These are phyloP conservation scores for Ceratina australensis DNA, from an alignment of 1,140 invertebrate species.

Conservation along the genomic window DNA sequence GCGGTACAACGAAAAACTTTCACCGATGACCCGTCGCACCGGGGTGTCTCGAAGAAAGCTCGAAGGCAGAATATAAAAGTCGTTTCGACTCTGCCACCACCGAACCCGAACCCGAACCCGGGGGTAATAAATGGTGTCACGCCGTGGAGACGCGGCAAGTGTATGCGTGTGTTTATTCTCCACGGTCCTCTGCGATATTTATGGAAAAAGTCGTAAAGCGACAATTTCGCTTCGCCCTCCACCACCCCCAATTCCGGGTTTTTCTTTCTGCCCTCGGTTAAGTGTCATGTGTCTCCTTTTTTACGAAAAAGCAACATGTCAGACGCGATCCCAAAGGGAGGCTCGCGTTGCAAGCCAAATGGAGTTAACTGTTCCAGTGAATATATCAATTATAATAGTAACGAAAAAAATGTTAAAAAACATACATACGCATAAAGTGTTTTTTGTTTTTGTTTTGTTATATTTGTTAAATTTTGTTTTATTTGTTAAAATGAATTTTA, in stretches of 20 bases:
- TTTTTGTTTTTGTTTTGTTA: too few relatives aligned
- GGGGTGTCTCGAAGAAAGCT: constrained; percentile 24
- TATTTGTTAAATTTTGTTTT: too few relatives aligned
- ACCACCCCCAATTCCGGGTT: not conserved
- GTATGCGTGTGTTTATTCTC: constrained; percentile 30
- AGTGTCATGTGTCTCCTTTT: constrained; percentile 38
- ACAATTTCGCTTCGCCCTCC: constrained; percentile 15
- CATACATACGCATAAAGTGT: too few relatives aligned
- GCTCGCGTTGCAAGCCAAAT: constrained; percentile 29
- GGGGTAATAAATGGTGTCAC: constrained; percentile 37
- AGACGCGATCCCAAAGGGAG: not conserved
- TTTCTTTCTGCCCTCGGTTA: not conserved
- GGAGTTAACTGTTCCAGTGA: not conserved
- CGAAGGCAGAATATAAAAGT: constrained; percentile 13
- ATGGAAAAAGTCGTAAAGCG: constrained; percentile 35
- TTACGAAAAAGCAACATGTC: not conserved
- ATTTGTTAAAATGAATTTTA: too few relatives aligned
- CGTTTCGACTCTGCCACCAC: not conserved
- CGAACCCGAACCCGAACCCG: too few relatives aligned
- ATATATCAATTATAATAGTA: too few relatives aligned
- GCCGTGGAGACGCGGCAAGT: not conserved
- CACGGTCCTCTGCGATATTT: constrained; percentile 23
- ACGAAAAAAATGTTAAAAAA: too few relatives aligned
- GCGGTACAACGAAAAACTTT: not conserved
- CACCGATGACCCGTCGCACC: not conserved